These are phyloP conservation scores for Pandion haliaetus DNA, from an alignment of 2,113 vertebrate genomes.

Conservation along the genomic window DNA sequence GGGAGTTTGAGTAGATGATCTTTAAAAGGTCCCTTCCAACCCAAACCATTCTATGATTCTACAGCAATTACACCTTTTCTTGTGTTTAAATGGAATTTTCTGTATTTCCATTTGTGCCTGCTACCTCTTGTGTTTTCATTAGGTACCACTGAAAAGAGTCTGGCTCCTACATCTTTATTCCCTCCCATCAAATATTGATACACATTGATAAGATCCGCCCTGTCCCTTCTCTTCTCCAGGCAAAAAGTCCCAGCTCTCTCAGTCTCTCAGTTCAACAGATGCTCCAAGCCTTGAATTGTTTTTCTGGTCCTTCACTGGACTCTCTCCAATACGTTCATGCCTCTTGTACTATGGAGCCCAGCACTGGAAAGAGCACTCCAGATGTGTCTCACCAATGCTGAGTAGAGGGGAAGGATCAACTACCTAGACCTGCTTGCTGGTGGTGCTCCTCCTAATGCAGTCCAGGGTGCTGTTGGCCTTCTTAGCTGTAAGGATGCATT, in stretches of 20 bases:
- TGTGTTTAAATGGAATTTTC: neutral
- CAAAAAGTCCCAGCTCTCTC: neutral
- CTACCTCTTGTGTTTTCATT: neutral
- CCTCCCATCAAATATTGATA: neutral
- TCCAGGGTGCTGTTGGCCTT: neutral
- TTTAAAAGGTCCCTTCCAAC: neutral
- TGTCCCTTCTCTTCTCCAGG: neutral
- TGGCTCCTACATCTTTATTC: neutral
- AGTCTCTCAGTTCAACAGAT: neutral
- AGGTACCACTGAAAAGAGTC: neutral
- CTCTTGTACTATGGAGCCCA: neutral
- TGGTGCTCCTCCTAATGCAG: neutral
- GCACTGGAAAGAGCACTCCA: neutral
- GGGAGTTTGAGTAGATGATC: neutral
- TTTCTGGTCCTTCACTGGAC: neutral
- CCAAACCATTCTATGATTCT: neutral
- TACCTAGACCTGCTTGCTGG: neutral
- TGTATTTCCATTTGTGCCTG: accelerated
- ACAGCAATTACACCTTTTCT: neutral
- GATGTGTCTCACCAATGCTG: neutral
- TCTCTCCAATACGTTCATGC: neutral
- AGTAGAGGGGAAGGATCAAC: neutral
- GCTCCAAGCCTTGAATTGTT: accelerated
- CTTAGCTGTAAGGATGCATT: neutral
- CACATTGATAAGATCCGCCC: neutral